A percentile compares a stretch with the other conserved stretches of the same genome.
Conservation (phyloP, 2,113 vertebrate genomes). For the Numida meleagris region DNA sequence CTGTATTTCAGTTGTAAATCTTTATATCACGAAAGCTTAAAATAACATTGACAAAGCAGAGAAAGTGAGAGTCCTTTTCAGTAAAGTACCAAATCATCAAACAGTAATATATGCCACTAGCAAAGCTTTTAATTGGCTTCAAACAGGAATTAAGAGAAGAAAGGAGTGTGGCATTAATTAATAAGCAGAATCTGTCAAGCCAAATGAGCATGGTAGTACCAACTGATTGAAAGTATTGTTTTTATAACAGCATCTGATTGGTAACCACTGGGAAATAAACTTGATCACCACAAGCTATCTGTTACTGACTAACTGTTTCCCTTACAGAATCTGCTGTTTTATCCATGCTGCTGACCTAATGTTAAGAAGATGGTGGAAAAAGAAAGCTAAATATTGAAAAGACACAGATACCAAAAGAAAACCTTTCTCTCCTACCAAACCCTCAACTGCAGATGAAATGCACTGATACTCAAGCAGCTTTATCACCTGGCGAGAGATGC, state of each 20-base stretch:
- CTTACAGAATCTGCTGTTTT: neutral
- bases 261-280: neutral
- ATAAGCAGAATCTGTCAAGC: neutral
- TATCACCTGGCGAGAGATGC: neutral
- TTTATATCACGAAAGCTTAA: neutral
- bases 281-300: neutral
- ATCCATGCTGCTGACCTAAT: neutral
- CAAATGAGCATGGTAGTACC: neutral
- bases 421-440: neutral
- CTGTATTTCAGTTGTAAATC: neutral
- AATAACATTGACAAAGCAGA: neutral
- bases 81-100: neutral
- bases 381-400: neutral
- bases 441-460: neutral
- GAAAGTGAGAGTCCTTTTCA: neutral
- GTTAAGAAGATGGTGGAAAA: neutral
- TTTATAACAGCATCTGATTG: neutral
- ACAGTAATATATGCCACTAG: neutral
- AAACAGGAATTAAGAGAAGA: neutral
- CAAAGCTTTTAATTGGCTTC: conserved; percentile 7
- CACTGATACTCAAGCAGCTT: neutral
- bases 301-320: neutral
- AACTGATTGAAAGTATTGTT: neutral
- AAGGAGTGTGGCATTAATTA: neutral
- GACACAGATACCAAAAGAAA: neutral